phyloP scores from a whole-genome alignment of 2,888 invertebrate species.

The Tanypteryx hageni region DNA sequence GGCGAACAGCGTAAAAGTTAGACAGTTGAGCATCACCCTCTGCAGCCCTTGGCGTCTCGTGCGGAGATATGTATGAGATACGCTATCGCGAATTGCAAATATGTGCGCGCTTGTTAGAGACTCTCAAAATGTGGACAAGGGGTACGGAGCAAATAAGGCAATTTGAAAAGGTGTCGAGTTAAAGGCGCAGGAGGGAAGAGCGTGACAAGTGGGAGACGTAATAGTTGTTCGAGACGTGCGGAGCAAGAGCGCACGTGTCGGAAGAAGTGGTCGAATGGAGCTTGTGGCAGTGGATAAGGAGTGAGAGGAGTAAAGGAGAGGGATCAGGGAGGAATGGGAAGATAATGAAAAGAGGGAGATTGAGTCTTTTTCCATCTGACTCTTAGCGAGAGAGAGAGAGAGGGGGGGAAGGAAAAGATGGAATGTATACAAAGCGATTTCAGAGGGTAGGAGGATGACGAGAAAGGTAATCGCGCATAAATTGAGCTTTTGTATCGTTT shows the following conservation, averaged over 20 bases:
- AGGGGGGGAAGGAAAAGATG: too few relatives aligned
- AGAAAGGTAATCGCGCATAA: too few relatives aligned
- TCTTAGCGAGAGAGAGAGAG: too few relatives aligned
- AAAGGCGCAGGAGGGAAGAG: not conserved
- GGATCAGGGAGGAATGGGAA: not conserved
- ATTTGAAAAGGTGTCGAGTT: not conserved
- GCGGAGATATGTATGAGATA: not conserved
- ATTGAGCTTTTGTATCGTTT: too few relatives aligned
- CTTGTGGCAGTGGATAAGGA: not conserved
- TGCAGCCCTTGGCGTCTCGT: not conserved
- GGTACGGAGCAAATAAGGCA: not conserved
- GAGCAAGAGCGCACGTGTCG: not conserved
- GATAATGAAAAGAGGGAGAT: too few relatives aligned
- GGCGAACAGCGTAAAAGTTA: too few relatives aligned
- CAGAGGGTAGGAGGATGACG: too few relatives aligned
- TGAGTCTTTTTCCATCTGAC: too few relatives aligned
- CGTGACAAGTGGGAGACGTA: not conserved
- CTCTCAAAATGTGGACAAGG: not conserved
- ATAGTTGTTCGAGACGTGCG: too few relatives aligned
- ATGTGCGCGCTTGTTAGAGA: slow-evolving; percentile 18
- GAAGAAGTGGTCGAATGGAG: not conserved
- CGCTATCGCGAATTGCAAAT: not conserved
- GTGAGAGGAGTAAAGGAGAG: not conserved
- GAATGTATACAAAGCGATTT: too few relatives aligned
- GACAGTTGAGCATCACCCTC: too few relatives aligned